Evolutionary conservation across 1,140 invertebrate genomes (phyloP).

Genomic region (Chelonus insularis): DNA sequence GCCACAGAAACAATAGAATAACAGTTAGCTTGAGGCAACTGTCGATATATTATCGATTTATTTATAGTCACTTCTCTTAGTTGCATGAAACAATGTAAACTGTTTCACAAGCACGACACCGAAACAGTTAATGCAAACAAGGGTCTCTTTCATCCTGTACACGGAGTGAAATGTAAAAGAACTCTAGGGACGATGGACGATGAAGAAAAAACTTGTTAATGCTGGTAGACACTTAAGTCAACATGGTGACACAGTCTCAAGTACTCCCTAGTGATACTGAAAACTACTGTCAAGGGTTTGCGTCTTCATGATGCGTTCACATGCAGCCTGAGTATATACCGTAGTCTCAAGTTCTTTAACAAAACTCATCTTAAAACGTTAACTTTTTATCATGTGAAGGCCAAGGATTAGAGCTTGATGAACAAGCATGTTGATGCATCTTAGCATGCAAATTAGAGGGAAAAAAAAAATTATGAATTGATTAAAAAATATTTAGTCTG

Average conservation of each 20-base stretch:
- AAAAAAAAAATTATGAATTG: background rate
- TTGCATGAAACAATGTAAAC: too few relatives aligned
- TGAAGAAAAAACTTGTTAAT: constrained; percentile 25
- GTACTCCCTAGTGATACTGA: constrained; percentile 8
- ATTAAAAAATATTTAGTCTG: background rate
- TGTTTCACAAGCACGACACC: background rate
- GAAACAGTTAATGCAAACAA: background rate
- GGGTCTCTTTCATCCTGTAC: background rate
- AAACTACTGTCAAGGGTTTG: constrained; percentile 17
- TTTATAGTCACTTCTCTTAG: too few relatives aligned
- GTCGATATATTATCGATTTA: too few relatives aligned
- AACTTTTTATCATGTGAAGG: too few relatives aligned
- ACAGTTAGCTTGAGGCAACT: too few relatives aligned
- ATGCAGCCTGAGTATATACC: constrained; percentile 10
- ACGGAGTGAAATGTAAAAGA: background rate
- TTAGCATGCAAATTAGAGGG: background rate
- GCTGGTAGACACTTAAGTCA: constrained; percentile 28
- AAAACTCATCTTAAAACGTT: too few relatives aligned
- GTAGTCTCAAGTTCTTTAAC: too few relatives aligned
- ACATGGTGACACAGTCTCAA: constrained; percentile 25
- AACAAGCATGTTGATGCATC: too few relatives aligned
- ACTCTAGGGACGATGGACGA: background rate
- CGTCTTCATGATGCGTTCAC: constrained; percentile 16
- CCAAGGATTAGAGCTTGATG: too few relatives aligned
- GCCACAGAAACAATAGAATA: too few relatives aligned